These are phyloP conservation scores for Coluber constrictor DNA, from an alignment of 2,797 vertebrate genomes.

Conservation along the genomic window DNA sequence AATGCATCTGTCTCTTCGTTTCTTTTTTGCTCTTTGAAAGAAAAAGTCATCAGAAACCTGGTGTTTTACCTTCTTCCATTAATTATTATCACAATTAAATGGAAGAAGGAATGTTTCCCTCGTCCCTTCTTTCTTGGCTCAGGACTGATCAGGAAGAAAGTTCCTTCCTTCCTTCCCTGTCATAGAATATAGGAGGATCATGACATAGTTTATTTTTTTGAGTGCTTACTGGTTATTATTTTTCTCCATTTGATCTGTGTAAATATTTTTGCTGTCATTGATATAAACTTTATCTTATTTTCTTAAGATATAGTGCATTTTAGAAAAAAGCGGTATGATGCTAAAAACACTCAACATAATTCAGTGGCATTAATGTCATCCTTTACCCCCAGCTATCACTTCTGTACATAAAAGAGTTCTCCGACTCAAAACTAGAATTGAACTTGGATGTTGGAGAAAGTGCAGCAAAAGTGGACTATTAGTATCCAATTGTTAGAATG, in stretches of 20 bases:
- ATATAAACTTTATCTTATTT: neutral
- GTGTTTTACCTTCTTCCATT: slow-evolving; percentile 51
- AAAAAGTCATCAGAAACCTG: slow-evolving; percentile 30
- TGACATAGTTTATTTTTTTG: neutral
- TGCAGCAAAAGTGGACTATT: neutral
- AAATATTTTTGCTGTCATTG: neutral
- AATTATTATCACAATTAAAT: slow-evolving; percentile 48
- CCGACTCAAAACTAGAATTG: neutral
- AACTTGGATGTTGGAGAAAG: neutral
- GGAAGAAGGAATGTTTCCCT: slow-evolving; percentile 42
- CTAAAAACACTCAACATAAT: neutral
- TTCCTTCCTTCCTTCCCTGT: neutral
- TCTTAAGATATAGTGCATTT: neutral
- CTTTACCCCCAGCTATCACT: neutral
- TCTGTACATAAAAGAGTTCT: neutral
- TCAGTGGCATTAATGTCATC: neutral
- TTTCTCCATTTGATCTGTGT: neutral
- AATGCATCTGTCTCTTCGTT: slow-evolving; percentile 41
- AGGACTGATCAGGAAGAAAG: slow-evolving; percentile 44
- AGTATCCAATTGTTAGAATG: neutral
- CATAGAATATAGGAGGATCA: neutral
- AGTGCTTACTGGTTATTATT: neutral
- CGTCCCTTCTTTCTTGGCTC: slow-evolving; percentile 2
- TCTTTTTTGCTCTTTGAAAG: slow-evolving; percentile 38
- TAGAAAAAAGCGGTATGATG: neutral